Base-by-base conservation (phyloP, 2,888 invertebrate genomes). In the Scaptomyza caliginosa region DNA sequence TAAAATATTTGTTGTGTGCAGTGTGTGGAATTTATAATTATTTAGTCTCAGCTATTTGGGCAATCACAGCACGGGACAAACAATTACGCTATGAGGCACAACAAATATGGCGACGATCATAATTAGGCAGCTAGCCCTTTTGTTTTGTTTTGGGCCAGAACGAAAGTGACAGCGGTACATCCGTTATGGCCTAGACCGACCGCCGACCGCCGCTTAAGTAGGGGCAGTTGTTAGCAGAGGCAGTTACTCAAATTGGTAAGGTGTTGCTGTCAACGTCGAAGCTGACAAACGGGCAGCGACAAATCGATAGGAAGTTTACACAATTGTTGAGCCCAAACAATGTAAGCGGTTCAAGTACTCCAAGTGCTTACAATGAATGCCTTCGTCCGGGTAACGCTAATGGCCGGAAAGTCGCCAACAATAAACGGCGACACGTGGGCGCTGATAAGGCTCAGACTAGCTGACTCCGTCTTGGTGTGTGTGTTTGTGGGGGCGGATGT, bases 361-460 rank as follows among this genome's bases (percentile, higher is more conserved):
- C n/a, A n/a, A n/a, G n/a, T n/a, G n/a, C n/a, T n/a, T n/a, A n/a
- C n/a, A n/a, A n/a, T 30, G n/a, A 26, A 13, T 13, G 32, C 13
- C 32, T 32, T 7, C 32, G 67, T 76, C 57, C 77, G 72, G 73
- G 71, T 51, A 51, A 46, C 57, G 42, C 73, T 74, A 86, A 81
- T 86, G 82, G 87, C 87, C 81, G 81, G 81, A 86, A 82, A 81
- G 75, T 77, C 66, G 74, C 63, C 74, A 54, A 74, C 67, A 68
- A 79, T 77, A 76, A 76, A 65, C 66, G 59, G 62, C 77, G 77
- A 84, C 84, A 88, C 84, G 84, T 84, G 84, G 84, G 88, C 77
- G 78, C 76, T 82, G 88, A 81, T 86, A 82, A 82, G 74, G 30
- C 62, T 24, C 23, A 2, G 16, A n/a, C 30, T 10, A 4, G 1